phyloP scores from a whole-genome alignment of 2,113 vertebrate genomes.

The Myotis davidii region DNA sequence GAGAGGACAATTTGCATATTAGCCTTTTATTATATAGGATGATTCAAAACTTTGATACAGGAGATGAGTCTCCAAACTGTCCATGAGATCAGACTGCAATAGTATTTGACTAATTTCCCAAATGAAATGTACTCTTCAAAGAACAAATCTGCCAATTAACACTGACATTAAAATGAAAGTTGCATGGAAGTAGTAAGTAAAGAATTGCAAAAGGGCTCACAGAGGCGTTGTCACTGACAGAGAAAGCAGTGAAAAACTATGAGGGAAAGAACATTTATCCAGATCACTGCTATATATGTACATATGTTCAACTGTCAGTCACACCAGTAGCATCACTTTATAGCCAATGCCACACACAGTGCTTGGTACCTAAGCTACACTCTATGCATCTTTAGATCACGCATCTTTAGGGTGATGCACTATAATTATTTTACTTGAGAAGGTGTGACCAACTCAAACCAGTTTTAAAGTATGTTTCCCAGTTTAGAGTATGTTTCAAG shows the following conservation, averaged over 20 bases:
- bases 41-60: neutral
- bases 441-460: neutral
- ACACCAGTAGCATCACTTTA: neutral
- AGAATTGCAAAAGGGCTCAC: neutral
- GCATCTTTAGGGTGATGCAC: neutral
- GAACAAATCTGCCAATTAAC: neutral
- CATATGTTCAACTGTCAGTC: neutral
- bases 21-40: too few species aligned
- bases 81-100: neutral
- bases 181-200: neutral
- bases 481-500: neutral
- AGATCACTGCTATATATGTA: neutral
- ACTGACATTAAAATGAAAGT: neutral
- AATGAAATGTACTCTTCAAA: neutral
- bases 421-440: constrained; percentile 19
- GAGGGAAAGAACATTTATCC: neutral
- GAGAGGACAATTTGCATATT: too few species aligned
- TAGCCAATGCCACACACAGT: neutral
- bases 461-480: neutral
- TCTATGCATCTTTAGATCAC: neutral
- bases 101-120: neutral
- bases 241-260: neutral
- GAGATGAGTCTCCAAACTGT: neutral
- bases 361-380: neutral
- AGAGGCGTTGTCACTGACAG: neutral